Conservation (phyloP, 2,113 vertebrate genomes). For the Nestor notabilis region DNA sequence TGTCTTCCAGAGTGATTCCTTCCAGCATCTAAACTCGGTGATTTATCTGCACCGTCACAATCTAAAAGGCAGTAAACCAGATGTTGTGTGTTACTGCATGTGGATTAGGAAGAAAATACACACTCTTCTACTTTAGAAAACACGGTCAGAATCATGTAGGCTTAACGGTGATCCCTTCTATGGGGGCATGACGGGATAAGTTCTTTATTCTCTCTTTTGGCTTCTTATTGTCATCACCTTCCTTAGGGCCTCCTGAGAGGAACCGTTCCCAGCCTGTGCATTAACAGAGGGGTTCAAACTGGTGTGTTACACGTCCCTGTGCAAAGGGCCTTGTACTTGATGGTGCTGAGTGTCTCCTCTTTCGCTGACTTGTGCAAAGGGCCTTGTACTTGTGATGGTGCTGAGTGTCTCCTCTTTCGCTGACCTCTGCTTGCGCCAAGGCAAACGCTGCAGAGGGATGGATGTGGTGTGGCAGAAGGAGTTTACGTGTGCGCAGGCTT, state of each 20-base stretch:
- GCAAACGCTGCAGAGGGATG: neutral
- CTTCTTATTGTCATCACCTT: neutral
- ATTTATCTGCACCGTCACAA: neutral
- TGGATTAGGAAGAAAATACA: neutral
- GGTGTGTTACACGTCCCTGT: neutral
- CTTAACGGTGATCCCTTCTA: neutral
- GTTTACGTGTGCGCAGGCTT: neutral
- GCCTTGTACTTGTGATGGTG: neutral
- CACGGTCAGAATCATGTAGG: neutral
- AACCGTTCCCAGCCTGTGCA: accelerated
- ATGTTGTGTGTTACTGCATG: neutral
- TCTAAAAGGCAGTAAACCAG: neutral
- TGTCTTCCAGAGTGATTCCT: neutral
- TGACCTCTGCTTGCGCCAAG: neutral
- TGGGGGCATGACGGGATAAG: neutral
- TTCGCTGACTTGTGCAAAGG: neutral
- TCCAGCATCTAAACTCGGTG: neutral
- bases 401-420: neutral
- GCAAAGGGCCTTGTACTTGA: neutral
- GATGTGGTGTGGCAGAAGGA: neutral
- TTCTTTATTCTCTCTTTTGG: neutral
- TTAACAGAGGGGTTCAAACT: neutral
- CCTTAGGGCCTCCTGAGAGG: neutral
- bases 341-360: neutral
- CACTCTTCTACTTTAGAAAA: neutral